These are phyloP conservation scores for Xestoiulus laeticollis DNA, from an alignment of 2,888 invertebrate genomes.

Conservation along the genomic window DNA sequence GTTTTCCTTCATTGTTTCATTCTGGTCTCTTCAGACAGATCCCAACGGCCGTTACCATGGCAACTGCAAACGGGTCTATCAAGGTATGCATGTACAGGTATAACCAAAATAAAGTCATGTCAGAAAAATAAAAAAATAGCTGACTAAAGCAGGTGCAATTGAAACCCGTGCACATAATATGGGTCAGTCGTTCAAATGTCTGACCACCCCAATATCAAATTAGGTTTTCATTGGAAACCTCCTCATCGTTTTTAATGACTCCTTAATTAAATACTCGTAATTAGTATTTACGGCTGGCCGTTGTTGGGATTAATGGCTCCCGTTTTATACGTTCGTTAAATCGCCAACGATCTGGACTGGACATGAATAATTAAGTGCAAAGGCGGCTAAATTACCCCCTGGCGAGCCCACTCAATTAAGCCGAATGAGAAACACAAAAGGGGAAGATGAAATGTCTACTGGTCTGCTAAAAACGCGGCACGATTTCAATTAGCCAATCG, in stretches of 20 bases:
- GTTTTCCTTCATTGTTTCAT: too few relatives aligned
- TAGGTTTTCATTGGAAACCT: neutral
- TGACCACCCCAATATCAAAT: neutral
- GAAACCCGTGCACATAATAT: neutral
- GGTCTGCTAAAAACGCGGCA: neutral
- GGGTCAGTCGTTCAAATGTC: neutral
- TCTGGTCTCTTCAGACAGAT: too few relatives aligned
- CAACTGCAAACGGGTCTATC: too few relatives aligned
- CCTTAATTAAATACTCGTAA: neutral
- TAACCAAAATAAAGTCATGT: too few relatives aligned
- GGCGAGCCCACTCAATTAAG: neutral
- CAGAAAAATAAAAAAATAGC: neutral
- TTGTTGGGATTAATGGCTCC: neutral
- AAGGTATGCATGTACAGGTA: too few relatives aligned
- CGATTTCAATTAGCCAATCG: neutral
- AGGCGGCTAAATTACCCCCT: neutral
- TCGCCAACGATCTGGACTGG: neutral
- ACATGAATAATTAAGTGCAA: neutral
- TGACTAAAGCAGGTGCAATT: neutral
- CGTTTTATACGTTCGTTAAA: neutral
- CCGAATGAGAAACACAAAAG: neutral
- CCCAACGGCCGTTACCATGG: too few relatives aligned
- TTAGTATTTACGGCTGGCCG: neutral
- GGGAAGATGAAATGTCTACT: neutral
- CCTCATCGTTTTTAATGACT: neutral